Base-by-base conservation (phyloP, 1,140 invertebrate genomes). In the Geopemphigus sp. region DNA sequence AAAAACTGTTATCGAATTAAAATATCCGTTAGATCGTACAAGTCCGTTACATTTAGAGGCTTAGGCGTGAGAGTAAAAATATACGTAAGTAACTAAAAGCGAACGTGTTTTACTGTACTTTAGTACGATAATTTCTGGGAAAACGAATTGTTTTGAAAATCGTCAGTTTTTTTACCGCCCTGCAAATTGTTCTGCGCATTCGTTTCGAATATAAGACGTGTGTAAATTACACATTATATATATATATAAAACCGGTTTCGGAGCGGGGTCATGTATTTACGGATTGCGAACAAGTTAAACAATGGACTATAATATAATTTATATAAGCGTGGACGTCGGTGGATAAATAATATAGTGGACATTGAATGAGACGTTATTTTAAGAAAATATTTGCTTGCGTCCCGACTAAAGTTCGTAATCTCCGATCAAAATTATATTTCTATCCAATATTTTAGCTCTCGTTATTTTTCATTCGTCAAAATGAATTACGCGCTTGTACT, bases 101-200 rank as follows among this genome's bases (percentile, higher is more conserved):
- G 32, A 39, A 39, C 32, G 32, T 39, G 32, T 39, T 4, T n/a
- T 39, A 32, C 39, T 26, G 32, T 8, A 39, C 3, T 39, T 66
- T 19, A 39, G n/a, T 66, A 66, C 17, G 5, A 5, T 11, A 10
- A 47, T 66, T 19, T 45, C 32, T 66, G 64, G 64, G 64, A 66
- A 66, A 47, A 66, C n/a, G 32, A n/a, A 64, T 64, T 64, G 63
- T 64, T 39, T 45, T 3, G 32, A 22, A 64, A 64, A 64, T 39
- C 12, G 19, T 64, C 19, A 10, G 19, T 45, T 64, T 54, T 39
- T 39, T 39, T 39, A 4, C 32, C 32, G 32, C 3, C 8, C 32
- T 39, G 32, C 32, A 8, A 8, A 39, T 8, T 8, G 32, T 39
- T 39, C 32, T 39, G 32, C 32, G 32, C 8, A 39, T 39, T 39